These are phyloP conservation scores for Heliconius eleuchia DNA, from an alignment of 1,140 invertebrate species.

Conservation along the genomic window DNA sequence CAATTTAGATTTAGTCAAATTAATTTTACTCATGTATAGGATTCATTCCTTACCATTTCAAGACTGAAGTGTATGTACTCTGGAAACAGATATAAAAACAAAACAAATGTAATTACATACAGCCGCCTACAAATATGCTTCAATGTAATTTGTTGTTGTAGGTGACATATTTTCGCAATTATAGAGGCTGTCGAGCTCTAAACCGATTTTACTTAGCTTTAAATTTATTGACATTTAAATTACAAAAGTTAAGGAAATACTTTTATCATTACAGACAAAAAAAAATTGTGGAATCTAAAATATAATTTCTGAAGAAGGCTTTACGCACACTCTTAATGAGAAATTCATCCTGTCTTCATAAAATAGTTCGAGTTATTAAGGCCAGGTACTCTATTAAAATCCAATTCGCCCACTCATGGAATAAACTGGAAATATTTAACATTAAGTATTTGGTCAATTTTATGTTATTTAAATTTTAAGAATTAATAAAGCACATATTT, in stretches of 20 bases:
- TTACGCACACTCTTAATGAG: constrained; percentile 25
- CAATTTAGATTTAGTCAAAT: too few species aligned
- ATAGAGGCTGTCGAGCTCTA: not conserved
- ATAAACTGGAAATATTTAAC: constrained; percentile 20
- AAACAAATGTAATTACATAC: too few species aligned
- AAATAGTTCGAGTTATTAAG: constrained; percentile 25
- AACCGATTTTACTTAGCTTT: not conserved
- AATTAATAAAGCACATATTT: not conserved
- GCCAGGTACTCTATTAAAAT: constrained; percentile 28
- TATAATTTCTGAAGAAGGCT: constrained; percentile 29
- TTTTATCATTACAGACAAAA: constrained; percentile 1
- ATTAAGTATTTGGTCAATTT: not conserved
- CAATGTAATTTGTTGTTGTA: not conserved
- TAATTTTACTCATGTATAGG: too few species aligned
- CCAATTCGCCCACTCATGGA: constrained; percentile 8
- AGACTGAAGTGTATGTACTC: too few species aligned
- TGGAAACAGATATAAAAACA: too few species aligned
- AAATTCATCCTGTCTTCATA: constrained; percentile 23
- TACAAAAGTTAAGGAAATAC: not conserved
- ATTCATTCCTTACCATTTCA: too few species aligned
- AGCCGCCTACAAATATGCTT: too few species aligned
- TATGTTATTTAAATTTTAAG: not conserved
- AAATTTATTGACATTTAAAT: not conserved
- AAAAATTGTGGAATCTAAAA: not conserved
- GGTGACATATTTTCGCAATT: not conserved